Evolutionary conservation across 1,140 invertebrate species (phyloP), one percentile per base, ranked within the genome.

Genomic region (Drosophila sechellia): DNA sequence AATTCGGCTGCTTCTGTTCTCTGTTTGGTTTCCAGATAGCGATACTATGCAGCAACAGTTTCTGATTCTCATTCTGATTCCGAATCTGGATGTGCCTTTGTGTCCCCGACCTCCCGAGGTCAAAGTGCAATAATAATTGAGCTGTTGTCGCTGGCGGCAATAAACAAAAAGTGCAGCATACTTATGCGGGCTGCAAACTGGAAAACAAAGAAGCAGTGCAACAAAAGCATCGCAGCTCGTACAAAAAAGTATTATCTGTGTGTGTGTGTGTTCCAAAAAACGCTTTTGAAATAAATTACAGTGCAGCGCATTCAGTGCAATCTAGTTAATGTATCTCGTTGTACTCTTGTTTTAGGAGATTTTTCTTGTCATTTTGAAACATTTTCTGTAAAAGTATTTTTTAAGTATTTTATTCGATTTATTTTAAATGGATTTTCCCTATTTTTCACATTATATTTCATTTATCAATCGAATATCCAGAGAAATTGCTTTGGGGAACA

Each of bases 51-150:
- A 42, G 60, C 13, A n/a, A 10, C 31, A 22, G 42, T 34, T 61
- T 20, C 65, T 43, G 57, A 13, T 45, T 50, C 22, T 11, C 39
- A 34, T 37, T 31, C 34, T 2, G 40, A 54, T 27, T n/a, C 34
- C 4, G 45, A 15, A 34, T 48, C 27, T n/a, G 46, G 20, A 46
- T 17, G 34, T 3, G 22, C 70, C 15, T 70, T 70, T 70, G 64
- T 49, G 25, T 35, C 31, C 49, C 37, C 53, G 34, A 46, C 17
- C 35, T 8, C 35, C 39, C 17, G 45, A 13, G 45, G 12, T 64
- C 49, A 74, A 64, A 74, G 70, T 74, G 72, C 46, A 75, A 75
- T 65, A 55, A 75, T 57, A 65, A 75, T 75, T 65, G 70, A 74
- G 43, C 45, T 65, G 52, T 50, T 69, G 64, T 45, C 43, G 49